Percentiles rank a stretch among this genome's conserved stretches.
phyloP scores from a whole-genome alignment of 2,888 invertebrate species.

The Orchesellides sinensis region DNA sequence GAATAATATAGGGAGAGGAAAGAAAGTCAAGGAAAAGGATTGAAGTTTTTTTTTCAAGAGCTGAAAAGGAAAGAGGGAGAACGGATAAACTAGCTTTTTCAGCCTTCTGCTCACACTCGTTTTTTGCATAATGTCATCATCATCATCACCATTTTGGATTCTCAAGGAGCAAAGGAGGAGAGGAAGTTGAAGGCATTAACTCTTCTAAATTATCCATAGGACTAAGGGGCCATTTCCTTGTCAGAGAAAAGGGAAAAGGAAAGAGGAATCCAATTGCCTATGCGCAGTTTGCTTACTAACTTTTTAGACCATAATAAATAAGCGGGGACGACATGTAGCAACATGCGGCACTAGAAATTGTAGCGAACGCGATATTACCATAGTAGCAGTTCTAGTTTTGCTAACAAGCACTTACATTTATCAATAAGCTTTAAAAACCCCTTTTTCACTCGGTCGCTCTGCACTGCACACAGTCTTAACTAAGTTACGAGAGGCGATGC shows the following conservation, averaged over 20 bases:
- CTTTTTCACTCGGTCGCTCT: not conserved
- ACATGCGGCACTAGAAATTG: too few species aligned
- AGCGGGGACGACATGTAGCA: conserved; percentile 19
- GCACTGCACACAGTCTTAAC: not conserved
- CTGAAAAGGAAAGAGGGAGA: conserved; percentile 9
- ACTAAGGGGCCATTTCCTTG: conserved; percentile 67
- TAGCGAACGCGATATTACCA: too few species aligned
- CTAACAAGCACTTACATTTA: conserved; percentile 52
- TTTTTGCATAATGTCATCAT: conserved; percentile 60
- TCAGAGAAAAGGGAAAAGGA: conserved; percentile 62
- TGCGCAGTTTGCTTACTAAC: conserved; percentile 49
- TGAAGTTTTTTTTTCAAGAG: conserved; percentile 19
- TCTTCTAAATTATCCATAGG: conserved; percentile 66
- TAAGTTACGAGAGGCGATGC: not conserved
- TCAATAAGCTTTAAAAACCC: conserved; percentile 36
- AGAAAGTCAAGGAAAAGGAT: conserved; percentile 27
- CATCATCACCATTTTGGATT: conserved; percentile 9
- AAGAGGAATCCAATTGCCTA: conserved; percentile 65
- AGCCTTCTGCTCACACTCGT: conserved; percentile 23
- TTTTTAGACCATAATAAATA: conserved; percentile 47
- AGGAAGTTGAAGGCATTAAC: conserved; percentile 66
- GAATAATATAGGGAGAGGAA: not conserved
- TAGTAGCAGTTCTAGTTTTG: conserved; percentile 40
- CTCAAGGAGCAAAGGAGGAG: conserved; percentile 39
- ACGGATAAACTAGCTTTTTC: conserved; percentile 45